Percentiles rank a stretch among this genome's conserved stretches.
phyloP scores from a whole-genome alignment of 2,797 vertebrate species.

The Capromys pilorides region DNA sequence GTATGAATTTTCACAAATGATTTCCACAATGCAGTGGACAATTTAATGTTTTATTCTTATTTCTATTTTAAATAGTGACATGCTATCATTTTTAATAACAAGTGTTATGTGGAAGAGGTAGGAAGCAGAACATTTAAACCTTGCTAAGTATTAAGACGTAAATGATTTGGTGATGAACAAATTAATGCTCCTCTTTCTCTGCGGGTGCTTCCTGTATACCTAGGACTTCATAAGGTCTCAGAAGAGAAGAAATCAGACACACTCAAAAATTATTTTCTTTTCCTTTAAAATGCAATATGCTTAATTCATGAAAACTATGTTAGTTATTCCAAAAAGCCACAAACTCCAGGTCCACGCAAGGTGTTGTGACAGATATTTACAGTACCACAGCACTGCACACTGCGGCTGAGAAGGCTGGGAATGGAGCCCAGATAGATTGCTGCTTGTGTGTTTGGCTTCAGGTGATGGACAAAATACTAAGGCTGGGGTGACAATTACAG shows the following conservation, averaged over 20 bases:
- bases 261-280: conserved; percentile 7
- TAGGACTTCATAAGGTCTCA: not conserved
- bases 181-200: not conserved
- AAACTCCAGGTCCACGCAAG: not conserved
- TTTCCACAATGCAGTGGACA: not conserved
- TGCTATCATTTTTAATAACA: not conserved
- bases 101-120: no score
- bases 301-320: conserved; percentile 46
- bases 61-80: not conserved
- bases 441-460: not conserved
- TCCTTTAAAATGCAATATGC: conserved; percentile 31
- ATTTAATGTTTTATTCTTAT: not conserved
- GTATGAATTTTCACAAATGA: not conserved
- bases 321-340: conserved; percentile 17
- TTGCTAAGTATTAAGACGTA: no score
- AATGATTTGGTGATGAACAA: no score
- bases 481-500: not conserved
- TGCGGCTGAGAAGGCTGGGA: not conserved
- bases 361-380: not conserved
- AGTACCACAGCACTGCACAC: not conserved
- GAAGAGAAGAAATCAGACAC: not conserved
- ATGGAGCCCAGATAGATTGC: not conserved
- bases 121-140: no score
- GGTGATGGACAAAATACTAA: conserved; percentile 10
- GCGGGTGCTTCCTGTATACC: not conserved